Percentiles rank a stretch among this genome's conserved stretches.
These are phyloP conservation scores for Polyploca ridens DNA, from an alignment of 2,888 invertebrate genomes.

Conservation along the genomic window DNA sequence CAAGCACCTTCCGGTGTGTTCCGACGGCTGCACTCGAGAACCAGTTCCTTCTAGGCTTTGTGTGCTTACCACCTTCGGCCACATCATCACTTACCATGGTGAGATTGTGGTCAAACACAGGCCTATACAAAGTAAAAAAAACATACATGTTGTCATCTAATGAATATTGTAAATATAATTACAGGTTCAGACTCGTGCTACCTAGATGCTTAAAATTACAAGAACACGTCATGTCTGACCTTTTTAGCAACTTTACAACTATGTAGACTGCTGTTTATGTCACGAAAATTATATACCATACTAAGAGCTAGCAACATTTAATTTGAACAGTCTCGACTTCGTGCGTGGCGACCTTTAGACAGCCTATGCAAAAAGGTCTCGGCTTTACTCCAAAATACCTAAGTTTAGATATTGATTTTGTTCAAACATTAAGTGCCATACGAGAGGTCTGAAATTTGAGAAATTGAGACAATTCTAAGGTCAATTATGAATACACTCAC, in stretches of 20 bases:
- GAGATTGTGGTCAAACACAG: too few relatives aligned
- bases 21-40: too few relatives aligned
- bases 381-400: neutral
- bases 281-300: neutral
- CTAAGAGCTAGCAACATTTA: neutral
- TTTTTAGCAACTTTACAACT: neutral
- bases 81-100: too few relatives aligned
- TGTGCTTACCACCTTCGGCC: too few relatives aligned
- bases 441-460: neutral
- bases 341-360: conserved; percentile 9
- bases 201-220: neutral
- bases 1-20: too few relatives aligned
- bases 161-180: too few relatives aligned
- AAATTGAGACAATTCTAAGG: neutral
- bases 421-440: neutral
- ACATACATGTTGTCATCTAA: neutral
- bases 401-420: conserved; percentile 6
- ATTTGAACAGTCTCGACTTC: neutral
- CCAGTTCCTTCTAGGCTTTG: too few relatives aligned
- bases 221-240: neutral
- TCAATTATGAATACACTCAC: neutral
- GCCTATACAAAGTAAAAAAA: too few relatives aligned
- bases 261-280: neutral
- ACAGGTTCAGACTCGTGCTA: neutral
- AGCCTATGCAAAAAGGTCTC: conserved; percentile 2